A percentile compares a stretch with the other conserved stretches of the same genome.
phyloP scores from a whole-genome alignment of 2,888 invertebrate genomes.

The Matsumyia berberina region DNA sequence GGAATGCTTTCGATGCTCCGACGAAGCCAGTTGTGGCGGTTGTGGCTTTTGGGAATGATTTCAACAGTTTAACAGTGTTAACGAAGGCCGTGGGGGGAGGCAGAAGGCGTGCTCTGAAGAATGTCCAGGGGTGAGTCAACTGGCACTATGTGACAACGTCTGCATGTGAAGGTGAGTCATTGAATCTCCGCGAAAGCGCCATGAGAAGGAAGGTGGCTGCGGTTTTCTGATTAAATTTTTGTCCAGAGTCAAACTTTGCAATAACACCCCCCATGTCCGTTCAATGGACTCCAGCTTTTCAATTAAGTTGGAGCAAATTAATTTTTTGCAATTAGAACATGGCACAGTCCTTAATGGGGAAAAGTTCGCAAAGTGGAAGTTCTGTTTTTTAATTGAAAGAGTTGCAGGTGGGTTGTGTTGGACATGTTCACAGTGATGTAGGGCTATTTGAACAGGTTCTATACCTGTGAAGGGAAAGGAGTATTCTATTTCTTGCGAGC shows the following conservation, averaged over 20 bases:
- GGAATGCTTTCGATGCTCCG: constrained; percentile 39
- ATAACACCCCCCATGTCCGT: constrained; percentile 6
- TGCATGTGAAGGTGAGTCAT: constrained; percentile 3
- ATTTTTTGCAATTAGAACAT: constrained; percentile 34
- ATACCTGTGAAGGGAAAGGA: no score
- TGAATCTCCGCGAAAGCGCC: constrained; percentile 2
- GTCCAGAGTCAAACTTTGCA: constrained; percentile 45
- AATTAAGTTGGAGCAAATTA: constrained; percentile 52
- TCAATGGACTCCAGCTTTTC: constrained; percentile 23
- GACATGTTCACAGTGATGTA: no score
- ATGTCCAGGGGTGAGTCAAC: neutral
- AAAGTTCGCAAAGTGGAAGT: constrained; percentile 14
- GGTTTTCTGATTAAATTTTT: constrained; percentile 55
- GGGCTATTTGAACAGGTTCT: no score
- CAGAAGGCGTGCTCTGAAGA: neutral
- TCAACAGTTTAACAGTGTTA: constrained; percentile 14
- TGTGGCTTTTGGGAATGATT: neutral
- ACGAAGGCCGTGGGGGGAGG: neutral
- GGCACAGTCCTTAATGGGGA: neutral
- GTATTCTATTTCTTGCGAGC: no score
- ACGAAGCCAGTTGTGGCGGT: neutral
- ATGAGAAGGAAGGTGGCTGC: constrained; percentile 13
- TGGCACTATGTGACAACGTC: neutral
- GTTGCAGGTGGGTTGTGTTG: no score
- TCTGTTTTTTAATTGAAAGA: constrained; percentile 11